Evolutionary conservation across 92 coral and sea anemone species (phyloP).

Genomic region (Epizoanthus illoricatus): DNA sequence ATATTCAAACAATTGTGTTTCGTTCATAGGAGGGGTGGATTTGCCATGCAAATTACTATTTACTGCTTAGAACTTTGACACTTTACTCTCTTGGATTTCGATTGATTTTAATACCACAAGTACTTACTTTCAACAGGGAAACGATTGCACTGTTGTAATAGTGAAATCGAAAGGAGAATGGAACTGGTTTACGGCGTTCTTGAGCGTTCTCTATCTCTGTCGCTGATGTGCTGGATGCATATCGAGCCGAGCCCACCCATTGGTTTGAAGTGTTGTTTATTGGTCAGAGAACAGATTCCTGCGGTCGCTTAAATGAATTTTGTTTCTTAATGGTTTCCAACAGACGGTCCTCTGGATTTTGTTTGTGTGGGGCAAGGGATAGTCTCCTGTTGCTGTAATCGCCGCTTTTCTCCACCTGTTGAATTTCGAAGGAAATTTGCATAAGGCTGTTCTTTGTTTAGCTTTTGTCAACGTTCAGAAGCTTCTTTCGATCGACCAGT

Average conservation of each 20-base stretch:
- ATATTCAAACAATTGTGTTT: constrained; percentile 34
- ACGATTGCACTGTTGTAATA: background rate
- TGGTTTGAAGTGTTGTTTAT: constrained; percentile 30
- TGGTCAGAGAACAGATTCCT: constrained; percentile 37
- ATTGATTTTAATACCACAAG: background rate
- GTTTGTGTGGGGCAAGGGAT: constrained; percentile 16
- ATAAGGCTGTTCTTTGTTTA: constrained; percentile 32
- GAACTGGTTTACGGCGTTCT: background rate
- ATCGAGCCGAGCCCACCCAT: constrained; percentile 30
- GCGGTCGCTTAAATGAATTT: constrained; percentile 39
- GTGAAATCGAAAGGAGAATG: background rate
- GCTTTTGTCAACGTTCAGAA: constrained; percentile 12
- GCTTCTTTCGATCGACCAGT: constrained; percentile 9
- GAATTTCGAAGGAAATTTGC: constrained; percentile 38
- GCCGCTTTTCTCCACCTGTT: constrained; percentile 35
- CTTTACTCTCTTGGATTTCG: background rate
- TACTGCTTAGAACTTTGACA: constrained; percentile 24
- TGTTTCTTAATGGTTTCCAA: constrained; percentile 14
- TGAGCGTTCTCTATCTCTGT: background rate
- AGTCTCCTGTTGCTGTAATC: constrained; percentile 5
- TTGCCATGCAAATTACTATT: constrained; percentile 37
- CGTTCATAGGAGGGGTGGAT: constrained; percentile 37
- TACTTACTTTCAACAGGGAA: background rate
- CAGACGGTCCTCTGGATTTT: constrained; percentile 15
- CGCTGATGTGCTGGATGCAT: constrained; percentile 24